Base-by-base conservation (phyloP, 2,888 invertebrate species). In the Caenorhabditis wallacei region DNA sequence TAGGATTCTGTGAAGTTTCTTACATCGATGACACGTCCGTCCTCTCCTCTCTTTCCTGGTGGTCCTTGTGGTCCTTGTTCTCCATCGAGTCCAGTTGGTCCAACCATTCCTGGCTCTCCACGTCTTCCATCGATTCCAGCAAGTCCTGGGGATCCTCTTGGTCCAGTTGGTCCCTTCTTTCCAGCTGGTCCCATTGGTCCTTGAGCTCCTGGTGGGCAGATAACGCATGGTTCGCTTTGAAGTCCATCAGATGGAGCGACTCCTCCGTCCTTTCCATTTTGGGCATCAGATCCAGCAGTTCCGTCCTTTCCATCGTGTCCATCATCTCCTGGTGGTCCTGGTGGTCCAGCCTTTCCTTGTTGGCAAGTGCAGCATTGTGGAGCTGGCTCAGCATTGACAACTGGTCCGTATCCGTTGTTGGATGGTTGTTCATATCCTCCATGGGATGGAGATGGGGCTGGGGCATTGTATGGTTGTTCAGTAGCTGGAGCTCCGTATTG, bases 31-130 rank as follows among this genome's bases (percentile, higher is more conserved):
- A 88, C 87, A 35, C 85, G 83, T 53, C 89, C 90, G 61, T 87
- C 85, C 37, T 86, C 86, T 78, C 89, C 89, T 74, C 84, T 83
- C 84, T 88, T 87, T 80, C 90, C 89, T 54, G 82, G 72, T 66
- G 85, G 79, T 84, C 89, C 89, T 30, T 80, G 82, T 61, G 82
- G 80, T 79, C 89, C 88, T 18, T 84, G 87, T 24, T 85, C 84
- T 72, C 89, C 90, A 69, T 85, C 80, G 11, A 89, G 88, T 72
- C 91, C 91, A n/a, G 89, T 85, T 51, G 91, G 88, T 85, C 91
- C 91, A 20, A 85, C 87, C 91, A 91, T 91, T 68, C 91, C 91
- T 43, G 89, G 88, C 57, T 90, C 90, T 81, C 91, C 91, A 11
- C 90, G 88, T 75, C 86, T 79, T 84, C 91, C 91, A 72, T 91